A percentile compares a stretch with the other conserved stretches of the same genome.
Evolutionary conservation across 2,888 invertebrate species (phyloP).

Genomic region (Tineola bisselliella): DNA sequence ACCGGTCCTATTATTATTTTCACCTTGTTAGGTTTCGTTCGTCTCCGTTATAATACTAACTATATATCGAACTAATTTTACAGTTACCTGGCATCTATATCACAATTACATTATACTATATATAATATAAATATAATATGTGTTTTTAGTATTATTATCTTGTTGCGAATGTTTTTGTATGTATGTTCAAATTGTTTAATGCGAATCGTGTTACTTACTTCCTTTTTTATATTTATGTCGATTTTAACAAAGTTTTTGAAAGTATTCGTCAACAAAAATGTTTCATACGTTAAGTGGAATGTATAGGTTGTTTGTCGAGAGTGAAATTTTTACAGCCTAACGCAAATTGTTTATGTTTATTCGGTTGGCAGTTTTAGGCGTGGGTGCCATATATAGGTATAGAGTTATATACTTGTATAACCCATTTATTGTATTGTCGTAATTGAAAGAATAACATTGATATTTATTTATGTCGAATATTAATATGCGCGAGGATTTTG

Average conservation of each 20-base stretch:
- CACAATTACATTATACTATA: slow-evolving; percentile 19
- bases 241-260: neutral
- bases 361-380: slow-evolving; percentile 12
- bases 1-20: slow-evolving; percentile 47
- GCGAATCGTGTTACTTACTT: no score
- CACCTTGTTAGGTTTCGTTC: slow-evolving; percentile 35
- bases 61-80: slow-evolving; percentile 43
- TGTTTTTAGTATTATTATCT: no score
- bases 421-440: slow-evolving; percentile 1
- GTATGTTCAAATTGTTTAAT: neutral
- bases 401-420: neutral
- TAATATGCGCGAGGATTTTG: no score
- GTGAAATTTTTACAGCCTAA: slow-evolving; percentile 39
- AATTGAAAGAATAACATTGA: neutral
- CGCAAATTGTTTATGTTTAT: slow-evolving; percentile 26
- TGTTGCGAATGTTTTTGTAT: neutral
- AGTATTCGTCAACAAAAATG: slow-evolving; percentile 19
- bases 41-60: slow-evolving; percentile 53
- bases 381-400: slow-evolving; percentile 7
- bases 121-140: neutral
- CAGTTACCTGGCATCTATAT: slow-evolving; percentile 38
- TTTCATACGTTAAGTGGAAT: slow-evolving; percentile 22
- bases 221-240: neutral
- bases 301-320: slow-evolving; percentile 33
- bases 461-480: neutral